Percentiles rank a stretch among this genome's conserved stretches.
These are phyloP conservation scores for Urocitellus parryii DNA, from an alignment of 2,113 vertebrate genomes.

Conservation along the genomic window DNA sequence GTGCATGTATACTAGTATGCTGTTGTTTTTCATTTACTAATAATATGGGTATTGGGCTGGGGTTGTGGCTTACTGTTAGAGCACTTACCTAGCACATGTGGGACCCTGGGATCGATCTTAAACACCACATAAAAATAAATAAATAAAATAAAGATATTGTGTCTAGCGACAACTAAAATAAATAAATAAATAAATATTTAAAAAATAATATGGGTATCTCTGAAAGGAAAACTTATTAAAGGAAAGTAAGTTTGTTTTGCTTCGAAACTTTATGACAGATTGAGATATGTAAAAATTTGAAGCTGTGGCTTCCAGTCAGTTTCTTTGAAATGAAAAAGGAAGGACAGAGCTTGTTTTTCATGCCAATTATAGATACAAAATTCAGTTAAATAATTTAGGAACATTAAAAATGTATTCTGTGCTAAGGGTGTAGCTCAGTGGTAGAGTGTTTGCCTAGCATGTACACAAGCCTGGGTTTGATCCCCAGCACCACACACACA, in stretches of 20 bases:
- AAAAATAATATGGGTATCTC: neutral
- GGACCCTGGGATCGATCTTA: no score
- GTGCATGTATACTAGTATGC: neutral
- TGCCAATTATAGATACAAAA: neutral
- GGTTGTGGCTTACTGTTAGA: no score
- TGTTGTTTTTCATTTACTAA: neutral
- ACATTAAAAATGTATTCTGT: conserved; percentile 9
- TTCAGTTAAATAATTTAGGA: conserved; percentile 58
- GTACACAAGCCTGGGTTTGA: neutral
- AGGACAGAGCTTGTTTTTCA: conserved; percentile 12
- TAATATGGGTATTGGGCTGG: neutral
- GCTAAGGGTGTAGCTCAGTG: neutral
- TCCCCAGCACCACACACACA: neutral
- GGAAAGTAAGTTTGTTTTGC: conserved; percentile 53
- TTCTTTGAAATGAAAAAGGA: conserved; percentile 34
- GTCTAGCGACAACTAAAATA: no score
- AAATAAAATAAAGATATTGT: no score
- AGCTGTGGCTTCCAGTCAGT: conserved; percentile 2
- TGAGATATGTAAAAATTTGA: conserved; percentile 25
- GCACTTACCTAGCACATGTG: no score
- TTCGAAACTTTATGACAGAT: neutral
- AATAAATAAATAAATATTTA: no score
- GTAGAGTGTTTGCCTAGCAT: neutral
- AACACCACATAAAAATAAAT: no score
- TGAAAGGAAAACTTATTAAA: conserved; percentile 44